Conservation (phyloP, 2,888 invertebrate genomes). For the Cheilosia grossa region DNA sequence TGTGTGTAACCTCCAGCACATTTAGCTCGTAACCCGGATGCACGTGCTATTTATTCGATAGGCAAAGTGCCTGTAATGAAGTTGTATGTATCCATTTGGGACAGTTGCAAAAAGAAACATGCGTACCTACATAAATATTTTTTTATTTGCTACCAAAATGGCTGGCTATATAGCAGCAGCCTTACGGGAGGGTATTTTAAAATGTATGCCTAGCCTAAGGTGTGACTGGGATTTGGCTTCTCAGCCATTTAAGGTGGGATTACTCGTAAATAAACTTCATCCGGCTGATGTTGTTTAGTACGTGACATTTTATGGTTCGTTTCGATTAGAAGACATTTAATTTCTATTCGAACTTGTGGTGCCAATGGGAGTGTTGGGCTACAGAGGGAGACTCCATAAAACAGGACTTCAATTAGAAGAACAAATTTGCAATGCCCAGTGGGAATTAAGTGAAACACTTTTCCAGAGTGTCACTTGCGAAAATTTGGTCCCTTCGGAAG, state of each 20-base stretch:
- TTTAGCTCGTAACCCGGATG: background rate
- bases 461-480: slow-evolving; percentile 4
- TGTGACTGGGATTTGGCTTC: slow-evolving; percentile 8
- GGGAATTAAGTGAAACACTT: slow-evolving; percentile 8
- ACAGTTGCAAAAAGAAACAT: slow-evolving; percentile 15
- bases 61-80: slow-evolving; percentile 41
- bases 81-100: slow-evolving; percentile 40
- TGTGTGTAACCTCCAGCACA: background rate
- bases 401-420: slow-evolving; percentile 14
- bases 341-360: background rate
- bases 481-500: background rate
- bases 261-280: background rate
- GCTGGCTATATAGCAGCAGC: background rate
- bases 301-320: slow-evolving; percentile 20
- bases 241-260: background rate
- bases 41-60: slow-evolving; percentile 38
- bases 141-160: slow-evolving; percentile 47
- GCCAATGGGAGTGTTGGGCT: background rate
- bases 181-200: slow-evolving; percentile 8
- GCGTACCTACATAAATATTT: background rate
- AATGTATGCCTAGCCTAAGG: slow-evolving; percentile 21
- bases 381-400: slow-evolving; percentile 6
- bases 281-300: background rate
- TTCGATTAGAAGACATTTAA: slow-evolving; percentile 18
- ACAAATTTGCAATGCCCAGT: background rate